Evolutionary conservation across 2,113 vertebrate genomes (phyloP).

Genomic region (Panurus biarmicus): DNA sequence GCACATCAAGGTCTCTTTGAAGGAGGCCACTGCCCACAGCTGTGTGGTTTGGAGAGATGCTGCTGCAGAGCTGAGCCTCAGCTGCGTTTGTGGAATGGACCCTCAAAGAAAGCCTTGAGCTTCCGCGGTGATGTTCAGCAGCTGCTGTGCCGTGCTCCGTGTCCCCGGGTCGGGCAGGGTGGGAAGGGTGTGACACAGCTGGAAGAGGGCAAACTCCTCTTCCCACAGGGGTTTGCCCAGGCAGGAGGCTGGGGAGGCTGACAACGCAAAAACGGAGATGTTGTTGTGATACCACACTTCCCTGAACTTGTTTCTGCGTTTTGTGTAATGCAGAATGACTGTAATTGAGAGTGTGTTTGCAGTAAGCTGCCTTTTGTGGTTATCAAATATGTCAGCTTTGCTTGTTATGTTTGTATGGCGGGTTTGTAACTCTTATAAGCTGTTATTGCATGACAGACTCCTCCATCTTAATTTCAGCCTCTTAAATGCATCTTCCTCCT

Average conservation of each 20-base stretch:
- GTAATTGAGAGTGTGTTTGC: background rate
- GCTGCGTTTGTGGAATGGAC: background rate
- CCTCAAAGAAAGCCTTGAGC: no score
- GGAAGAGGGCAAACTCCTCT: background rate
- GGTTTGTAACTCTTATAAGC: background rate
- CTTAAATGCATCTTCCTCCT: background rate
- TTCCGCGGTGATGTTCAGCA: accelerated
- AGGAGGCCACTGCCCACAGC: accelerated
- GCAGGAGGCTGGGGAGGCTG: background rate
- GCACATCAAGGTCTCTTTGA: accelerated
- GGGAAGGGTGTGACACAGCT: background rate
- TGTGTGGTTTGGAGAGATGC: background rate
- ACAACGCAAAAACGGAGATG: accelerated
- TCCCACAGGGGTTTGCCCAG: background rate
- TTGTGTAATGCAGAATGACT: background rate
- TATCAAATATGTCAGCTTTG: slow-evolving; percentile 4
- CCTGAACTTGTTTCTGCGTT: background rate
- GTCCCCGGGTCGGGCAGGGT: accelerated
- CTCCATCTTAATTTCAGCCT: background rate
- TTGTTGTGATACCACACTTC: background rate
- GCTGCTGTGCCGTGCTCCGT: accelerated
- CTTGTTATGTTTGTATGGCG: background rate
- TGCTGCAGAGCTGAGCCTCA: background rate
- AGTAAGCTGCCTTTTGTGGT: slow-evolving; percentile 2
- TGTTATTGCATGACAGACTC: background rate